Percentiles rank a stretch among this genome's conserved stretches.
Evolutionary conservation across 2,113 vertebrate genomes (phyloP).

Genomic region (Sarotherodon lohbergeri): DNA sequence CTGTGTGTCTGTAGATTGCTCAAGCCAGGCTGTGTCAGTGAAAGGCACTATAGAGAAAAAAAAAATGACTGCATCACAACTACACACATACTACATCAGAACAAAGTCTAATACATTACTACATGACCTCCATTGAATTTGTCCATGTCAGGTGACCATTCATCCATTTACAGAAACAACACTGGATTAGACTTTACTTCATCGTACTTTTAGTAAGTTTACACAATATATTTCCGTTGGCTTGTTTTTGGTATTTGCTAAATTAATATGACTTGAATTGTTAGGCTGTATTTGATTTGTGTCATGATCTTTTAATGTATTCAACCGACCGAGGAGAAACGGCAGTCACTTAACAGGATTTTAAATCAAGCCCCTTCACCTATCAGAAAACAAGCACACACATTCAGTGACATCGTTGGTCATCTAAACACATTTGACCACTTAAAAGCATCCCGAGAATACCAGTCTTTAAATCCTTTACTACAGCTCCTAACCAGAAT

Average conservation of each 20-base stretch:
- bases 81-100: slow-evolving; percentile 38
- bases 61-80: slow-evolving; percentile 57
- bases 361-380: slow-evolving; percentile 38
- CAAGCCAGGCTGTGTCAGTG: slow-evolving; percentile 54
- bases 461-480: neutral
- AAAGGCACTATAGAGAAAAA: slow-evolving; percentile 63
- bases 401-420: slow-evolving; percentile 33
- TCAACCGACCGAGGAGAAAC: neutral
- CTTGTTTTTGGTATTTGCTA: neutral
- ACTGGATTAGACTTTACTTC: neutral
- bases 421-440: neutral
- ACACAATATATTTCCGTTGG: neutral
- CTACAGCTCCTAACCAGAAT: neutral
- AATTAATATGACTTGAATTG: neutral
- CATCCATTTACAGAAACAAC: neutral
- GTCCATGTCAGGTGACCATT: slow-evolving; percentile 4
- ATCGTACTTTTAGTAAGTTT: neutral
- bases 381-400: neutral
- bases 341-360: slow-evolving; percentile 7
- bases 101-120: slow-evolving; percentile 26
- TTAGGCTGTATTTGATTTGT: neutral
- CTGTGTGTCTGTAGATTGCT: slow-evolving; percentile 23
- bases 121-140: neutral
- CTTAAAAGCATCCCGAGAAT: neutral
- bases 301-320: neutral